A percentile compares a stretch with the other conserved stretches of the same genome.
These are phyloP conservation scores for Glareola pratincola DNA, from an alignment of 2,113 vertebrate species.

Conservation along the genomic window DNA sequence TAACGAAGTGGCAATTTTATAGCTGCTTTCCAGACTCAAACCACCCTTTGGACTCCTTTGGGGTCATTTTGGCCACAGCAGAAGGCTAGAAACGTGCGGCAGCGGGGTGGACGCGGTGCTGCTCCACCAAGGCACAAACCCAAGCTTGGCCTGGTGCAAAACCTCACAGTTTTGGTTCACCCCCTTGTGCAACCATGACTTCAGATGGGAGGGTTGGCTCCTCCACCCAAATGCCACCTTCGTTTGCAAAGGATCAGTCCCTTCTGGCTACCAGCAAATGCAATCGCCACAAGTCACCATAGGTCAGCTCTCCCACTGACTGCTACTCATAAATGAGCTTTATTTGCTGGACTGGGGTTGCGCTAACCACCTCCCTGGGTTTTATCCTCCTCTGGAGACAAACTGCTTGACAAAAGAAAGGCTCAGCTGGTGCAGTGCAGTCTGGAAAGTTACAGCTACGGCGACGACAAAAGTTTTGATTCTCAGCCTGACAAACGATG, in stretches of 20 bases:
- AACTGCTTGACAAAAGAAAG: not conserved
- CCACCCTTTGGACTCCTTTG: not conserved
- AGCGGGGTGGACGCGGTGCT: rapidly evolving
- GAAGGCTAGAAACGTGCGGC: rapidly evolving
- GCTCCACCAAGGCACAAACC: not conserved
- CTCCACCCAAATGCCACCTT: not conserved
- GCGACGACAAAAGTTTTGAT: not conserved
- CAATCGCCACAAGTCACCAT: not conserved
- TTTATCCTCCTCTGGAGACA: constrained; percentile 21
- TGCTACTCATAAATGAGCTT: not conserved
- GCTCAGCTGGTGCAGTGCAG: not conserved
- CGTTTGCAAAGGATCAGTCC: not conserved
- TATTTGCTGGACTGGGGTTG: not conserved
- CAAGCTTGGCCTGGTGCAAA: not conserved
- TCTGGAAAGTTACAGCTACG: constrained; percentile 34
- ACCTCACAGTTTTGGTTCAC: not conserved
- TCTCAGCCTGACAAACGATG: not conserved
- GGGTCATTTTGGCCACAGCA: not conserved
- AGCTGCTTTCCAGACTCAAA: not conserved
- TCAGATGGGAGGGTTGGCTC: not conserved
- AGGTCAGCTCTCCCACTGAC: not conserved
- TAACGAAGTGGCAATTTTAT: not conserved
- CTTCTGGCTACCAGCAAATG: not conserved
- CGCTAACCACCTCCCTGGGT: not conserved
- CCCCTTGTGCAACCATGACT: not conserved